These are phyloP conservation scores for Gryon sp. DNA, from an alignment of 1,140 invertebrate species.

Conservation along the genomic window DNA sequence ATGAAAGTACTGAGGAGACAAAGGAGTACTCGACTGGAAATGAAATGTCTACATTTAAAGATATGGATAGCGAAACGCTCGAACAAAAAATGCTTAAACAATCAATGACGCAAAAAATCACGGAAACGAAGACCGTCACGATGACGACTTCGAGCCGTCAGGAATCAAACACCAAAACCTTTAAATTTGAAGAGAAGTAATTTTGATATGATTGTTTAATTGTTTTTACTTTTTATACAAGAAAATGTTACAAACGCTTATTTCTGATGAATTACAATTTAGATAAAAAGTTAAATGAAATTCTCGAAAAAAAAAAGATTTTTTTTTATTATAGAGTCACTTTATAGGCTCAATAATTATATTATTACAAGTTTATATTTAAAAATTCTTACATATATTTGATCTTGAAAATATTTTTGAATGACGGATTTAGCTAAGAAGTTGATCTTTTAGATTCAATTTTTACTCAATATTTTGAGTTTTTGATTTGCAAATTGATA, in stretches of 20 bases:
- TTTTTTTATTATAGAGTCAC: no score
- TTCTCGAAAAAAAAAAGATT: no score
- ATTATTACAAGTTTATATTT: no score
- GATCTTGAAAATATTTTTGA: no score
- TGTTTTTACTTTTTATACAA: slow-evolving; percentile 1
- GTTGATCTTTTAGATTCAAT: no score
- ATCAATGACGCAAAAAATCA: slow-evolving; percentile 79
- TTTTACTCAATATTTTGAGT: no score
- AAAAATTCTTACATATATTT: no score
- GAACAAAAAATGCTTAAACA: slow-evolving; percentile 80
- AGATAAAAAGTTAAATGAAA: no score
- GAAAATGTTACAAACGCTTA: not conserved
- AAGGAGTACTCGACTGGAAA: slow-evolving; percentile 72
- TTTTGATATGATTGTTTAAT: not conserved
- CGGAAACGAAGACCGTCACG: slow-evolving; percentile 80
- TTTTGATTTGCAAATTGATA: no score
- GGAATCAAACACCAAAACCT: slow-evolving; percentile 79
- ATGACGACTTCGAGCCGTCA: slow-evolving; percentile 78
- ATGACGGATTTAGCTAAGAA: no score
- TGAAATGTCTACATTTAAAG: slow-evolving; percentile 71
- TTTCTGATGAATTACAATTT: no score
- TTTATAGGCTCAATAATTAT: no score
- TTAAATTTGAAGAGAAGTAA: slow-evolving; percentile 77
- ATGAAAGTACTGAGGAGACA: slow-evolving; percentile 74
- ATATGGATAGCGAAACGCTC: slow-evolving; percentile 71